Evolutionary conservation across 2,113 vertebrate genomes (phyloP).

Genomic region (Laticauda laticaudata): DNA sequence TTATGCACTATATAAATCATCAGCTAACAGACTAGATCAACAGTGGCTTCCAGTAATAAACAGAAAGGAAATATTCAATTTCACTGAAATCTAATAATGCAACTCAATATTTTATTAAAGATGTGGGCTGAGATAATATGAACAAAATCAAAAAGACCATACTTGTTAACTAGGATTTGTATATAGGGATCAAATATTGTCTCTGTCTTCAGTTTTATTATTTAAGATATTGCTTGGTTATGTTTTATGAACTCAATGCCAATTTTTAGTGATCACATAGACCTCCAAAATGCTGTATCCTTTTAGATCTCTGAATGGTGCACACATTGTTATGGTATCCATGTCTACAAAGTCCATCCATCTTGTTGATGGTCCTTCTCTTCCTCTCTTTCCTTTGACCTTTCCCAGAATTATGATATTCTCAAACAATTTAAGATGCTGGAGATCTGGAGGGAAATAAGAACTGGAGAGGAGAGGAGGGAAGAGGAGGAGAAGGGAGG

Average conservation of each 20-base stretch:
- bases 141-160: neutral
- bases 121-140: neutral
- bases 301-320: neutral
- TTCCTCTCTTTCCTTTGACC: neutral
- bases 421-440: neutral
- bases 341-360: neutral
- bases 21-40: conserved; percentile 49
- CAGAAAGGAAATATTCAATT: neutral
- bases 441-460: neutral
- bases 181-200: neutral
- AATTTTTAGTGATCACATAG: neutral
- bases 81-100: conserved; percentile 28
- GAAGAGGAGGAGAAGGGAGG: neutral
- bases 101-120: neutral
- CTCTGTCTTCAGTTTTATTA: neutral
- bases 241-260: neutral
- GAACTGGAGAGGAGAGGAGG: neutral
- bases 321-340: neutral
- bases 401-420: neutral
- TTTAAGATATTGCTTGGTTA: neutral
- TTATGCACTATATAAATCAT: conserved; percentile 49
- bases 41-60: conserved; percentile 24
- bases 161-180: neutral
- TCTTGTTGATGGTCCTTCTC: neutral
- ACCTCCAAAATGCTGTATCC: neutral